These are phyloP conservation scores for Siniperca chuatsi DNA, from an alignment of 2,113 vertebrate genomes.

Conservation along the genomic window DNA sequence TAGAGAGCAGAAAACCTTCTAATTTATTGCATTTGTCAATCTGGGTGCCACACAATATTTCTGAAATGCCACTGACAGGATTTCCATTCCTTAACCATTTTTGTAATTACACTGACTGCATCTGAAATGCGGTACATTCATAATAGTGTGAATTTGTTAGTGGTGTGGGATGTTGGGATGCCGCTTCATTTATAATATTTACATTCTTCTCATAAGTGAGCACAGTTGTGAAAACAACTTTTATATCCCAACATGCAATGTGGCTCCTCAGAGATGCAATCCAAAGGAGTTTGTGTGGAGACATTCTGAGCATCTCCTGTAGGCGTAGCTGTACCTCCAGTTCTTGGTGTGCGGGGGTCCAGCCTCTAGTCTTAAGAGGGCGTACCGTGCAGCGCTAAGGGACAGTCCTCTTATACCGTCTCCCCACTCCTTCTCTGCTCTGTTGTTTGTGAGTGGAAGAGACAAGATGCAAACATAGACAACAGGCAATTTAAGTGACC, in stretches of 20 bases:
- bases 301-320: background rate
- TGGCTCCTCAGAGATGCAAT: background rate
- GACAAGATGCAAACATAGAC: background rate
- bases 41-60: background rate
- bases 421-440: constrained; percentile 98
- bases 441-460: constrained; percentile 40
- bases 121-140: background rate
- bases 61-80: background rate
- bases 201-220: background rate
- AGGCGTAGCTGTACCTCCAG: constrained; percentile 88
- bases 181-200: background rate
- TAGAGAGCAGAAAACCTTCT: background rate
- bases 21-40: background rate
- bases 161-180: background rate
- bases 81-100: background rate
- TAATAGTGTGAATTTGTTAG: background rate
- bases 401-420: constrained; percentile 97
- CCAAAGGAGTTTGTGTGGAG: background rate
- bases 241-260: background rate
- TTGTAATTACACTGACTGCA: background rate
- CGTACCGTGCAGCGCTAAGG: constrained; percentile 94
- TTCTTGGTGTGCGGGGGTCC: constrained; percentile 99
- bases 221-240: background rate
- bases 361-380: constrained; percentile 92
- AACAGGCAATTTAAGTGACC: background rate